These are phyloP conservation scores for Dicyrtoma fusca DNA, from an alignment of 2,888 invertebrate species.

Conservation along the genomic window DNA sequence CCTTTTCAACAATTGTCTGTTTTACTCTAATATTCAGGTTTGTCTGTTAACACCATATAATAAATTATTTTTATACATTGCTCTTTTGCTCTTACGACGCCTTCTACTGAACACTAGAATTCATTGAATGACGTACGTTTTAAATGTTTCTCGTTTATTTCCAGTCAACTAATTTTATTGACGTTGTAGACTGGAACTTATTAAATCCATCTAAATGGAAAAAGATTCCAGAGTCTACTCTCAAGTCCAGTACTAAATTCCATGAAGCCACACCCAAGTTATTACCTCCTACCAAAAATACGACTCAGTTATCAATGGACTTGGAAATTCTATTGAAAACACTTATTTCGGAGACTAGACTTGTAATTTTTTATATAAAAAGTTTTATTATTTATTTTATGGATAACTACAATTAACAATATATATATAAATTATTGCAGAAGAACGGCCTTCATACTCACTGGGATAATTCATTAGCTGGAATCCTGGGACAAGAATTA, in stretches of 20 bases:
- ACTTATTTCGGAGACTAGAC: slow-evolving; percentile 34
- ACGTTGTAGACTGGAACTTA: slow-evolving; percentile 44
- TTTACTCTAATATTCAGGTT: slow-evolving; percentile 49
- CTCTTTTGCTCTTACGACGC: no score
- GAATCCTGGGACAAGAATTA: slow-evolving; percentile 44
- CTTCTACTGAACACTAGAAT: no score
- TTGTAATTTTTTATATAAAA: slow-evolving; percentile 13
- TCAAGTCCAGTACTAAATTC: slow-evolving; percentile 10
- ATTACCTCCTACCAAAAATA: slow-evolving; percentile 19
- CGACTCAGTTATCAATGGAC: slow-evolving; percentile 30
- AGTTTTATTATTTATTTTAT: neutral
- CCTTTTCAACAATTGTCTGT: slow-evolving; percentile 42
- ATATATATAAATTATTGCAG: slow-evolving; percentile 20
- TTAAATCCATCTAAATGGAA: slow-evolving; percentile 49
- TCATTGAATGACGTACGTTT: no score
- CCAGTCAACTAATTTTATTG: slow-evolving; percentile 38
- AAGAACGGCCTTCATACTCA: slow-evolving; percentile 31
- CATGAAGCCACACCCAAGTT: slow-evolving; percentile 20
- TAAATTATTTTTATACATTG: no score
- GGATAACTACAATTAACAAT: neutral
- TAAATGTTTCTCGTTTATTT: neutral
- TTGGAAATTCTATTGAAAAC: slow-evolving; percentile 41
- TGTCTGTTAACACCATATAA: no score
- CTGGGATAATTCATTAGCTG: slow-evolving; percentile 40
- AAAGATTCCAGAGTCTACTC: slow-evolving; percentile 33